These are phyloP conservation scores for Parotia lawesii DNA, from an alignment of 2,113 vertebrate genomes.

Conservation along the genomic window DNA sequence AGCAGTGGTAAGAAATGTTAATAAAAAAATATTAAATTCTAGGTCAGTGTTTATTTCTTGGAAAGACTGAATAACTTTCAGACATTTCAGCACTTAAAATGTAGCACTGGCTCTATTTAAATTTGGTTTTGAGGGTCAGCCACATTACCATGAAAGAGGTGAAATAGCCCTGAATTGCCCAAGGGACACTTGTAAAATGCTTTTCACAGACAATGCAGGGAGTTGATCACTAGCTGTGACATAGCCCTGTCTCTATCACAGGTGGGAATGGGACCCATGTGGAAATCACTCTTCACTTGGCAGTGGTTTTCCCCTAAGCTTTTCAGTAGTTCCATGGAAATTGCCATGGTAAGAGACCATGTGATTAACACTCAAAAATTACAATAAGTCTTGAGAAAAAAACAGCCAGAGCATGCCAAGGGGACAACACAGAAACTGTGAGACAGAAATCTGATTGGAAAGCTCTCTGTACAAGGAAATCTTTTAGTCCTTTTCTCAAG, in stretches of 20 bases:
- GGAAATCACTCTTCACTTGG: not conserved
- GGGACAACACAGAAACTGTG: not conserved
- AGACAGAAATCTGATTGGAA: not conserved
- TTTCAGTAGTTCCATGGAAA: not conserved
- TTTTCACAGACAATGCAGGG: not conserved
- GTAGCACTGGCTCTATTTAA: not conserved
- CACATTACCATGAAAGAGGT: not conserved
- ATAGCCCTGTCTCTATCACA: not conserved
- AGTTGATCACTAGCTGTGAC: not conserved
- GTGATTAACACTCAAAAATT: not conserved
- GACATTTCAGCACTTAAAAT: not conserved
- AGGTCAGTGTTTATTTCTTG: not conserved
- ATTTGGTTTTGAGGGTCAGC: not conserved
- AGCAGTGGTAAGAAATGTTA: not conserved
- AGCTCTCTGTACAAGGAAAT: not conserved
- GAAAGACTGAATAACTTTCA: not conserved
- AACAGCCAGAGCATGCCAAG: rapidly evolving
- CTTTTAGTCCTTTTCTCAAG: not conserved
- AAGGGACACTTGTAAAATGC: not conserved
- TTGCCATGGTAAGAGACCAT: not conserved
- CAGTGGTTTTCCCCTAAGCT: not conserved
- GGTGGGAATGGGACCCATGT: not conserved
- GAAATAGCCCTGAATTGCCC: not conserved
- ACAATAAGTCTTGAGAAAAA: not conserved
- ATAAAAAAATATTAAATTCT: not conserved